These are phyloP conservation scores for Syrrhaptes paradoxus DNA, from an alignment of 2,113 vertebrate genomes.

Conservation along the genomic window DNA sequence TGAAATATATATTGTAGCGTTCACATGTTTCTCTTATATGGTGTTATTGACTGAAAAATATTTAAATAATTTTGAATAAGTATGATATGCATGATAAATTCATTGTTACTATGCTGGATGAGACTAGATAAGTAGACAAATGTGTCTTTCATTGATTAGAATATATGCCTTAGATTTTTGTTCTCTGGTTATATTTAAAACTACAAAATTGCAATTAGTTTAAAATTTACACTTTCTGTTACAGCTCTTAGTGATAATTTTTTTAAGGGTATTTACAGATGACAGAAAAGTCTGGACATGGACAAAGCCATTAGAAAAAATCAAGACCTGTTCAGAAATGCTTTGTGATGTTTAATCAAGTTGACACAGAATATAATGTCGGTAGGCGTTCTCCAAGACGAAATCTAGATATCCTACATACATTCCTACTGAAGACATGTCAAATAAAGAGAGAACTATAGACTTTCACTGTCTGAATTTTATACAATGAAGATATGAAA, in stretches of 20 bases:
- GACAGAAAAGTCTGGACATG: not conserved
- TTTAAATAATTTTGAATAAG: not conserved
- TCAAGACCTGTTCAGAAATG: not conserved
- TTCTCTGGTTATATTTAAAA: not conserved
- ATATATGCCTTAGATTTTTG: not conserved
- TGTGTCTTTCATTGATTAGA: not conserved
- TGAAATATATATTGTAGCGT: not conserved
- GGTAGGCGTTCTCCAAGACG: not conserved
- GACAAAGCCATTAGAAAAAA: not conserved
- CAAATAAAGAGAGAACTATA: not conserved
- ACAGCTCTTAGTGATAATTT: not conserved
- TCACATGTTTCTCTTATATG: not conserved
- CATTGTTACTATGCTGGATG: not conserved
- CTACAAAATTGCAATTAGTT: not conserved
- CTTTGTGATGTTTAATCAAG: not conserved
- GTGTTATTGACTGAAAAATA: not conserved
- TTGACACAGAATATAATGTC: not conserved
- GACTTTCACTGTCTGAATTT: not conserved
- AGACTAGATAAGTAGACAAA: not conserved
- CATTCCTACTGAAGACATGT: not conserved
- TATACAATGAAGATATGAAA: not conserved
- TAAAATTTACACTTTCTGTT: not conserved
- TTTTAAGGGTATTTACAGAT: not conserved
- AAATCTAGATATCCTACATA: not conserved
- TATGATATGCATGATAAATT: not conserved